Conservation (phyloP, 1,140 invertebrate species). For the Drosophila eugracilis region DNA sequence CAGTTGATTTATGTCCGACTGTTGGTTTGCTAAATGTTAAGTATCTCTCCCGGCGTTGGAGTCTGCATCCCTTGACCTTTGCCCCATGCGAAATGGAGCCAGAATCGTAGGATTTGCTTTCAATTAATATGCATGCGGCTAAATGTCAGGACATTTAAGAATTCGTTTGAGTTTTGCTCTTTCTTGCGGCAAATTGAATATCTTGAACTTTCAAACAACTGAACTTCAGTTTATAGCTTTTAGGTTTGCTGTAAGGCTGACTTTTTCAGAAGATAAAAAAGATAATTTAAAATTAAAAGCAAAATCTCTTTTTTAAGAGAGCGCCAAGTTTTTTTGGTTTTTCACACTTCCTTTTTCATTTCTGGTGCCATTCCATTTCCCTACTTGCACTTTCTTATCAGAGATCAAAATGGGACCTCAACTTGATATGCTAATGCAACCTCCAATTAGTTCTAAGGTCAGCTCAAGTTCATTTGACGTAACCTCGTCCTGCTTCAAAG, state of each 20-base stretch:
- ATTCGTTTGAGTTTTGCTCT: background rate
- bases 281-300: no score
- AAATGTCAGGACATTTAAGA: slow-evolving; percentile 29
- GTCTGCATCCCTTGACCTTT: slow-evolving; percentile 43
- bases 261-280: no score
- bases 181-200: background rate
- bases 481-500: background rate
- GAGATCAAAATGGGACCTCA: background rate
- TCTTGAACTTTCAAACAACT: background rate
- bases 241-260: no score
- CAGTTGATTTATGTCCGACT: slow-evolving; percentile 66
- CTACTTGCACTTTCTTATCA: slow-evolving; percentile 1
- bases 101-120: slow-evolving; percentile 5
- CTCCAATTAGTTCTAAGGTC: slow-evolving; percentile 6
- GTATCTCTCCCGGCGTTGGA: slow-evolving; percentile 19
- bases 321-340: no score
- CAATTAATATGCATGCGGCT: slow-evolving; percentile 16
- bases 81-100: slow-evolving; percentile 13
- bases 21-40: slow-evolving; percentile 35
- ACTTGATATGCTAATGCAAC: background rate
- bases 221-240: no score
- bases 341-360: background rate
- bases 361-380: background rate
- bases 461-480: background rate
- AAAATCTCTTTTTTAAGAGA: no score